Evolutionary conservation across 2,888 invertebrate genomes (phyloP).

Genomic region (Coleophora flavipennella): DNA sequence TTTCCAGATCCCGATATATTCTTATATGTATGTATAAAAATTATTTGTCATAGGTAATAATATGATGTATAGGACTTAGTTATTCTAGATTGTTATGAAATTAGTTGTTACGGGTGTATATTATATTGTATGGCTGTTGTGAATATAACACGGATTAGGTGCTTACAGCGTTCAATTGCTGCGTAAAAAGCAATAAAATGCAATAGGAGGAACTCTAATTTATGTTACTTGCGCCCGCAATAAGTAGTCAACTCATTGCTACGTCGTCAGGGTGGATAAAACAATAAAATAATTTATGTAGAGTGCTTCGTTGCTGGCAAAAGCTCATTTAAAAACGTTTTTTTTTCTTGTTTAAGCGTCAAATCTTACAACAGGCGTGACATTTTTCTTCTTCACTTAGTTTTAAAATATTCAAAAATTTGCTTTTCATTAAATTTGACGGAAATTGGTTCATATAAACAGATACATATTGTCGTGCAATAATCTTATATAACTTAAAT

Average conservation of each 20-base stretch:
- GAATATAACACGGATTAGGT: conserved; percentile 39
- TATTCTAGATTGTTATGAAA: conserved; percentile 50
- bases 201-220: neutral
- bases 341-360: too few species aligned
- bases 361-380: too few species aligned
- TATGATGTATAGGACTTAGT: conserved; percentile 38
- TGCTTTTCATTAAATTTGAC: too few species aligned
- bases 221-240: neutral
- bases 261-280: neutral
- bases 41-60: conserved; percentile 28
- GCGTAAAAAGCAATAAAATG: neutral
- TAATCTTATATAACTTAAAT: too few species aligned
- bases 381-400: too few species aligned
- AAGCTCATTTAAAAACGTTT: too few species aligned
- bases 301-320: neutral
- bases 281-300: conserved; percentile 13
- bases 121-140: conserved; percentile 43
- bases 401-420: too few species aligned
- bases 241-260: too few species aligned
- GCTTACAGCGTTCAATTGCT: conserved; percentile 21
- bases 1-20: conserved; percentile 26
- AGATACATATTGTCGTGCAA: too few species aligned
- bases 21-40: conserved; percentile 25
- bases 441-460: too few species aligned
- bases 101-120: conserved; percentile 50